phyloP scores from a whole-genome alignment of 2,888 invertebrate species.

The Ashinkailepas kermadecensis region DNA sequence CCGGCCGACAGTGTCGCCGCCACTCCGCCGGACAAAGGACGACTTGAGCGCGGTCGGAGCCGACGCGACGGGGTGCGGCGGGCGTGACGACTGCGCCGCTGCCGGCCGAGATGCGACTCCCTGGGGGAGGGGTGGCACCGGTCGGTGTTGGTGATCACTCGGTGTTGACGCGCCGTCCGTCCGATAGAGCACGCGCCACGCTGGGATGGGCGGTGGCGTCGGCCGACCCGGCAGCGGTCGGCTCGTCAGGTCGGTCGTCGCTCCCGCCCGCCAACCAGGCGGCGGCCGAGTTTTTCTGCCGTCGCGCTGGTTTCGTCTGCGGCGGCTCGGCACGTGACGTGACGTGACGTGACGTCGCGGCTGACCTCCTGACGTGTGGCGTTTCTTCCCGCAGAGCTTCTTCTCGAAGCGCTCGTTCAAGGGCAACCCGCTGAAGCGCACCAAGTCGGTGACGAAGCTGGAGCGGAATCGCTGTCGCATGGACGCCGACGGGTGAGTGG shows the following conservation, averaged over 20 bases:
- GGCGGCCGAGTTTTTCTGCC: background rate
- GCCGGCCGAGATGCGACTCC: background rate
- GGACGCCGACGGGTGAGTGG: slow-evolving; percentile 27
- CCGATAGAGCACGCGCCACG: too few relatives aligned
- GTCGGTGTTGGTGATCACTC: too few relatives aligned
- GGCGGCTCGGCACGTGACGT: too few relatives aligned
- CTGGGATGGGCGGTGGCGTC: too few relatives aligned
- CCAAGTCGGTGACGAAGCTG: slow-evolving; percentile 83
- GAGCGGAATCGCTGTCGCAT: slow-evolving; percentile 53
- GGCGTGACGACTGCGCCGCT: background rate
- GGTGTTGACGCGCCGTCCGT: too few relatives aligned
- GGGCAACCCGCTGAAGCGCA: slow-evolving; percentile 78
- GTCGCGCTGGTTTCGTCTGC: background rate
- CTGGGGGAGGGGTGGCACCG: background rate
- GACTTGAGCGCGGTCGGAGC: background rate
- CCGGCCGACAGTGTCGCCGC: too few relatives aligned
- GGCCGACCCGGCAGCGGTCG: too few relatives aligned
- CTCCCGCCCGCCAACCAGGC: background rate
- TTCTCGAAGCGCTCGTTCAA: slow-evolving; percentile 73
- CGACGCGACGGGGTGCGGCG: background rate
- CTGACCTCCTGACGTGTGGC: background rate
- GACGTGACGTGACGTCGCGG: too few relatives aligned
- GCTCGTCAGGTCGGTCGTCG: background rate
- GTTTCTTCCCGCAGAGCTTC: slow-evolving; percentile 50
- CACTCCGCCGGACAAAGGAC: background rate